Evolutionary conservation across 1,140 invertebrate genomes (phyloP).

Genomic region (Paraescarpia echinospica): DNA sequence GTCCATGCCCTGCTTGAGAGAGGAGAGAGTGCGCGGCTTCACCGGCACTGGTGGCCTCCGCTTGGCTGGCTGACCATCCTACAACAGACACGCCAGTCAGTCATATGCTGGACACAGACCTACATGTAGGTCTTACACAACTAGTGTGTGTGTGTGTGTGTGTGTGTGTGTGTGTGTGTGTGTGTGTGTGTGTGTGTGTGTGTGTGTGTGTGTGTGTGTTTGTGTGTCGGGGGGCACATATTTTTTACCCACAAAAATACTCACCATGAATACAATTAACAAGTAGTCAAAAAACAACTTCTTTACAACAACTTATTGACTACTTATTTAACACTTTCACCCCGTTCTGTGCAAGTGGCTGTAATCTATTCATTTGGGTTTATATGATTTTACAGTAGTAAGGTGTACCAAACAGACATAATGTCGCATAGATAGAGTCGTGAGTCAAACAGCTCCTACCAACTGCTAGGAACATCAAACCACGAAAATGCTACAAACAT

Average conservation of each 20-base stretch:
- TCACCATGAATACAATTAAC: no score
- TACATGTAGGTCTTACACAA: no score
- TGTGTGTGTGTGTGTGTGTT: no score
- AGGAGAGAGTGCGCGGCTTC: background rate
- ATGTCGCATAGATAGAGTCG: background rate
- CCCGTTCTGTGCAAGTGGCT: background rate
- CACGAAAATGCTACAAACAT: background rate
- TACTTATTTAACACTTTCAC: background rate
- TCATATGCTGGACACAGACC: background rate
- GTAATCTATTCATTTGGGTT: background rate
- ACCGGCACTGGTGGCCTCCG: background rate
- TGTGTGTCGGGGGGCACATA: no score
- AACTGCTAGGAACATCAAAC: background rate
- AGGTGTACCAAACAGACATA: background rate
- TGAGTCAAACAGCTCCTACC: background rate
- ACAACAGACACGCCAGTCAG: background rate
- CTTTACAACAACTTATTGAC: background rate
- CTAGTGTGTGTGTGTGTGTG: no score
- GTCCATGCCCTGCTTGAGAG: background rate
- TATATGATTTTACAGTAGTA: background rate
- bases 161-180: no score
- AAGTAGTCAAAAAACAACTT: background rate
- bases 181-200: no score
- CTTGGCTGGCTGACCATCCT: background rate
- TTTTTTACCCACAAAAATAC: no score